These are phyloP conservation scores for Onychorhynchus coronatus DNA, from an alignment of 2,113 vertebrate species.

Conservation along the genomic window DNA sequence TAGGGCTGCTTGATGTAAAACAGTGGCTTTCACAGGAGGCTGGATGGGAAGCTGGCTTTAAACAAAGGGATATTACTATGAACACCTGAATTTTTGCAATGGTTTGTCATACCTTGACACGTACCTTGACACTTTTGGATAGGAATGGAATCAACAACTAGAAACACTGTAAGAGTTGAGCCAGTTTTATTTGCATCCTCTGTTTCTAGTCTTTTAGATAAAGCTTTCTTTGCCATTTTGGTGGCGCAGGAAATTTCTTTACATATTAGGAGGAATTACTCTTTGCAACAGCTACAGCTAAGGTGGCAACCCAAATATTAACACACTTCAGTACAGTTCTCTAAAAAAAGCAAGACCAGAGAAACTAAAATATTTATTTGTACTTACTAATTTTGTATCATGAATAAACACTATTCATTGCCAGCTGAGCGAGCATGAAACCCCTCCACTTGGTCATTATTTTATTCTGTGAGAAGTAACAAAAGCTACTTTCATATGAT, in stretches of 20 bases:
- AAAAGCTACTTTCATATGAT: neutral
- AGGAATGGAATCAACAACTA: neutral
- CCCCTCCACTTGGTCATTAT: neutral
- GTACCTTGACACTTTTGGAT: neutral
- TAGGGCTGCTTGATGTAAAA: neutral
- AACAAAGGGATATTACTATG: neutral
- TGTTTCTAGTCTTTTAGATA: neutral
- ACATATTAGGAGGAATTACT: neutral
- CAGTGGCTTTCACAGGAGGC: neutral
- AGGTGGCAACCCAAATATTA: neutral
- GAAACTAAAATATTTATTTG: slow-evolving; percentile 23
- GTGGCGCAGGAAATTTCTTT: neutral
- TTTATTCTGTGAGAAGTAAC: neutral
- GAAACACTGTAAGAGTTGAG: neutral
- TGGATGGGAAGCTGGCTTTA: neutral
- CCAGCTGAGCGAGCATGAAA: neutral
- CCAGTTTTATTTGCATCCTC: neutral
- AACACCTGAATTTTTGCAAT: neutral
- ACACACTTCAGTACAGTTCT: neutral
- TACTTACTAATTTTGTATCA: neutral
- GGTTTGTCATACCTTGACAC: neutral
- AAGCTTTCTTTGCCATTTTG: neutral
- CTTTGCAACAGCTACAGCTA: neutral
- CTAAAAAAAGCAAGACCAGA: neutral
- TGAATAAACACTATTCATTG: neutral